Evolutionary conservation across 2,113 vertebrate genomes (phyloP).

Genomic region (Neoarius graeffei): DNA sequence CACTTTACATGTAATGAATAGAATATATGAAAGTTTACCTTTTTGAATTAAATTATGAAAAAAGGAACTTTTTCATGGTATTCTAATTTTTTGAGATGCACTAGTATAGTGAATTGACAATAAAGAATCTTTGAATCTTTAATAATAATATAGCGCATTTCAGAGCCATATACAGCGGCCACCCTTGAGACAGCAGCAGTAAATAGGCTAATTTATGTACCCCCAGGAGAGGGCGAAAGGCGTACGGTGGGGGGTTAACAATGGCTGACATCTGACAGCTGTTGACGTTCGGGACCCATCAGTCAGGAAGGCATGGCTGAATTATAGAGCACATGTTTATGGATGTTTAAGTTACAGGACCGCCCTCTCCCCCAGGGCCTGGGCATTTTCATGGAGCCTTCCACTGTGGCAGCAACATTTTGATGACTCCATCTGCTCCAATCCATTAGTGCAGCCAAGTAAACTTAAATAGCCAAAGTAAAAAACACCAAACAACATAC

Average conservation of each 20-base stretch:
- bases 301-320: conserved; percentile 53
- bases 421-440: conserved; percentile 55
- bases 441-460: conserved; percentile 39
- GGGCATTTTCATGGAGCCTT: conserved; percentile 40
- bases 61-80: too few relatives aligned
- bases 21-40: too few relatives aligned
- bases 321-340: conserved; percentile 49
- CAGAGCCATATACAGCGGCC: neutral
- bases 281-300: conserved; percentile 61
- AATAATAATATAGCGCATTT: conserved; percentile 35
- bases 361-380: conserved; percentile 27
- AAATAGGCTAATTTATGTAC: conserved; percentile 38
- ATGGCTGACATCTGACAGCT: conserved; percentile 54
- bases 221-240: conserved; percentile 35
- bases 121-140: too few relatives aligned
- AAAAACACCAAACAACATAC: conserved; percentile 46
- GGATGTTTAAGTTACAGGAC: conserved; percentile 51
- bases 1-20: too few relatives aligned
- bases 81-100: too few relatives aligned
- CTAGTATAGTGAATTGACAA: too few relatives aligned
- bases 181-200: conserved; percentile 14
- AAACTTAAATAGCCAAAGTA: conserved; percentile 36
- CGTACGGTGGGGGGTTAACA: conserved; percentile 44
- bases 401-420: conserved; percentile 38
- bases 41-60: too few relatives aligned